phyloP scores from a whole-genome alignment of 2,888 invertebrate species.

The Neria commutata region DNA sequence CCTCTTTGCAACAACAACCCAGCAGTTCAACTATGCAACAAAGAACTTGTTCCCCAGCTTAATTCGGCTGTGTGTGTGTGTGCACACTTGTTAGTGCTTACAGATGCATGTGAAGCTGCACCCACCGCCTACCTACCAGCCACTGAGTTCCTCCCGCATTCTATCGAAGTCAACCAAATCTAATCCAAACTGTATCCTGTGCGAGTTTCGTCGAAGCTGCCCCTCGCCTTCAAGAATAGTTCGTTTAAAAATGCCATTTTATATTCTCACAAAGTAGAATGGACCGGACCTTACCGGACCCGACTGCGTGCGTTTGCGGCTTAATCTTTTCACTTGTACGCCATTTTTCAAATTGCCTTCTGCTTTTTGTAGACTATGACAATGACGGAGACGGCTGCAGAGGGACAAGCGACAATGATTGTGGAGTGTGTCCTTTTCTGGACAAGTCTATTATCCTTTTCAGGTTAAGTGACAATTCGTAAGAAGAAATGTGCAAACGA shows the following conservation, averaged over 20 bases:
- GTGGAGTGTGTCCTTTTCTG: constrained; percentile 10
- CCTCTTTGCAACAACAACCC: not conserved
- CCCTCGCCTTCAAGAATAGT: not conserved
- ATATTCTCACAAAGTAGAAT: no score
- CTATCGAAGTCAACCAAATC: not conserved
- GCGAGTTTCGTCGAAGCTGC: not conserved
- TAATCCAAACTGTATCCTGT: not conserved
- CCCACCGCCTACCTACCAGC: not conserved
- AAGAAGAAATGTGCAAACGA: constrained; percentile 13
- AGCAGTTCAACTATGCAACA: not conserved
- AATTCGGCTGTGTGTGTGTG: not conserved
- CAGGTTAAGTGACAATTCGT: constrained; percentile 22
- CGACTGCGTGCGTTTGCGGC: not conserved
- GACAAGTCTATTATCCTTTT: constrained; percentile 27
- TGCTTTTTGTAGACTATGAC: not conserved
- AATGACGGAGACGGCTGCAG: no score
- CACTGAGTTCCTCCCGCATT: not conserved
- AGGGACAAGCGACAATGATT: constrained; percentile 13
- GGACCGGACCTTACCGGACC: not conserved
- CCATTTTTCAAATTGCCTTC: constrained; percentile 20
- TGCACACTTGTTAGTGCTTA: no score
- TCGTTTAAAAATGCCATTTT: not conserved
- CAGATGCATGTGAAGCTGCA: not conserved
- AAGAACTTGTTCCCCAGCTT: no score
- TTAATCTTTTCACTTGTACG: constrained; percentile 22